Conservation (phyloP, 2,113 vertebrate species). For the Asarcornis scutulata region DNA sequence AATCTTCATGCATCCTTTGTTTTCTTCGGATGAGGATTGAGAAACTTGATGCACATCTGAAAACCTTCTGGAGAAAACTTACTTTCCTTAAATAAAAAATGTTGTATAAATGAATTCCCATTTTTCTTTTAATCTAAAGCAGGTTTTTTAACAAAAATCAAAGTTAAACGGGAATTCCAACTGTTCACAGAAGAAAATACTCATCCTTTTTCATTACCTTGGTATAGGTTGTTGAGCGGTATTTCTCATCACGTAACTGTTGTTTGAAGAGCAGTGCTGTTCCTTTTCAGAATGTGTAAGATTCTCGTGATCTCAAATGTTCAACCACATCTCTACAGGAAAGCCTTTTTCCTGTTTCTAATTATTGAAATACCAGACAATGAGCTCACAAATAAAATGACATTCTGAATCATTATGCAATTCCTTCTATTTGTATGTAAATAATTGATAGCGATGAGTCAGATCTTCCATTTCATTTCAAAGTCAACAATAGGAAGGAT, state of each 20-base stretch:
- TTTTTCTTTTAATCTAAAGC: not conserved
- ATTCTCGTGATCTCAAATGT: not conserved
- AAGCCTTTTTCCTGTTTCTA: conserved; percentile 51
- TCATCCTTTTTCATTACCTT: not conserved
- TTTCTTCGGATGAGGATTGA: not conserved
- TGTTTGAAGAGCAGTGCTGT: not conserved
- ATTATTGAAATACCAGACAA: conserved; percentile 53
- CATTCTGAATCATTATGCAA: conserved; percentile 46
- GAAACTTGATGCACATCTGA: not conserved
- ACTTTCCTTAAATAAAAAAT: not conserved
- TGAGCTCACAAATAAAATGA: conserved; percentile 58
- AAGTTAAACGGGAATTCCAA: not conserved
- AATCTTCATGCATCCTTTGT: not conserved
- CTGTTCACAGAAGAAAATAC: not conserved
- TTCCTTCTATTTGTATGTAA: conserved; percentile 56
- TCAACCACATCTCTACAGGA: not conserved
- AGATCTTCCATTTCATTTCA: conserved; percentile 43
- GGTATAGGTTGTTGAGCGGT: not conserved
- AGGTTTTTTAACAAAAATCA: not conserved
- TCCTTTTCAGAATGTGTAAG: not conserved
- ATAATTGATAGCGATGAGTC: conserved; percentile 66
- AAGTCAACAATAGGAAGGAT: not conserved
- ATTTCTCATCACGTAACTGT: not conserved
- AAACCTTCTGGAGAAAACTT: not conserved
- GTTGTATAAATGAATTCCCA: not conserved